Conservation (phyloP, 2,113 vertebrate species). For the Tursiops truncatus region DNA sequence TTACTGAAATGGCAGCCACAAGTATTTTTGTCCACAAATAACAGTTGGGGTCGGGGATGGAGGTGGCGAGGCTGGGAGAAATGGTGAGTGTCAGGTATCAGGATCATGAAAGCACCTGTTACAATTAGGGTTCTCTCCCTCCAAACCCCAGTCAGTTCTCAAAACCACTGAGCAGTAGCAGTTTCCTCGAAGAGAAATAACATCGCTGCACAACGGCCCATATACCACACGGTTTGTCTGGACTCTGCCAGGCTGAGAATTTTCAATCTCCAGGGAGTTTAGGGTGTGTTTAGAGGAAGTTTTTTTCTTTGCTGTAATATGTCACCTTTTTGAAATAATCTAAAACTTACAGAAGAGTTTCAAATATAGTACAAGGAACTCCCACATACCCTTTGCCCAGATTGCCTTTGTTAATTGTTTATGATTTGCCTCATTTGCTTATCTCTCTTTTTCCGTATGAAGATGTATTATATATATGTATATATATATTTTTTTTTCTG, state of each 20-base stretch:
- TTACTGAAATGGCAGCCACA: neutral
- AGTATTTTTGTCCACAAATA: neutral
- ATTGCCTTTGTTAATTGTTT: slow-evolving; percentile 8
- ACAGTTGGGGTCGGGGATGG: neutral
- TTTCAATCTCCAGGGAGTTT: neutral
- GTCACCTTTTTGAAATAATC: neutral
- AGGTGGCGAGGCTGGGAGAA: neutral
- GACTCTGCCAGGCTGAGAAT: neutral
- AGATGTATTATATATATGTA: neutral
- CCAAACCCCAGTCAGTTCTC: neutral
- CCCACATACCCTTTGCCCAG: neutral
- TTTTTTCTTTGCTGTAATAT: slow-evolving; percentile 12
- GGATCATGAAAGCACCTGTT: neutral
- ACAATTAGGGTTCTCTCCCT: neutral
- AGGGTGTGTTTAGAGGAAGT: neutral
- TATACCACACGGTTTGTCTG: neutral
- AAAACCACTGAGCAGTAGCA: neutral
- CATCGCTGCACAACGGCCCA: accelerated
- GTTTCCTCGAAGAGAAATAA: neutral
- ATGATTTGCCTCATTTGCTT: neutral
- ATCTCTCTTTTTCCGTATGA: neutral
- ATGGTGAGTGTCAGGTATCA: neutral
- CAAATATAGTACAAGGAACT: neutral
- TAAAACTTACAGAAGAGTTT: slow-evolving; percentile 18
- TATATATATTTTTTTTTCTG: neutral